A percentile compares a stretch with the other conserved stretches of the same genome.
Evolutionary conservation across 1,140 invertebrate genomes (phyloP).

Genomic region (Teleogryllus occipitalis): DNA sequence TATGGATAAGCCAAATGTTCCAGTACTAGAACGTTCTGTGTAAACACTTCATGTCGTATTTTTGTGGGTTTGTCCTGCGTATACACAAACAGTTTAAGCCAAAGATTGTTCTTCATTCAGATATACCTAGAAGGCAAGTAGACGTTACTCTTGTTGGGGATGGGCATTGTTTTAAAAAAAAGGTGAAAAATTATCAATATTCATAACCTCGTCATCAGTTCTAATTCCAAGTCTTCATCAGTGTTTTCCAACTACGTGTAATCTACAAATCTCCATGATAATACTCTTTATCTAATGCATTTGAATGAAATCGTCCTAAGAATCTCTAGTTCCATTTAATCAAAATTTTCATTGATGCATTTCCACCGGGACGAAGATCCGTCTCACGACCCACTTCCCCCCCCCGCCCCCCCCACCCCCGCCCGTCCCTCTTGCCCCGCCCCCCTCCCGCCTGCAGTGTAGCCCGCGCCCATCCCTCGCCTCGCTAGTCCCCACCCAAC

Average conservation of each 20-base stretch:
- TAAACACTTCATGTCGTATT: neutral
- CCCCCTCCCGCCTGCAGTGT: neutral
- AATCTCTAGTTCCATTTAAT: constrained; percentile 9
- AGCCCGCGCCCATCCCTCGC: constrained; percentile 10
- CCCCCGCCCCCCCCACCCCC: neutral
- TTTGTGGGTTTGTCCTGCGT: neutral
- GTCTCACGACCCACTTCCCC: neutral
- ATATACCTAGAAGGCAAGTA: constrained; percentile 2
- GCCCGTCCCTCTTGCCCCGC: neutral
- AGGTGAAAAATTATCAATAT: neutral
- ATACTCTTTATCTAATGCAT: neutral
- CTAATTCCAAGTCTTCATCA: neutral
- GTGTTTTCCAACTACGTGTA: neutral
- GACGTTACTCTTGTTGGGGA: constrained; percentile 7
- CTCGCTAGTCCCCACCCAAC: neutral
- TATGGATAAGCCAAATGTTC: neutral
- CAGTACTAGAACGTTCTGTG: neutral
- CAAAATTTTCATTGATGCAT: neutral
- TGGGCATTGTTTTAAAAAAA: constrained; percentile 10
- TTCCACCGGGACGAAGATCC: neutral
- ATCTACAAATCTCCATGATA: neutral
- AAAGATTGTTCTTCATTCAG: neutral
- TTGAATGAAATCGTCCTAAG: neutral
- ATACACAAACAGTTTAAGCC: constrained; percentile 8
- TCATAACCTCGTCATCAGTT: neutral